Conservation (phyloP, 1,140 invertebrate genomes). For the Diorhabda sublineata region DNA sequence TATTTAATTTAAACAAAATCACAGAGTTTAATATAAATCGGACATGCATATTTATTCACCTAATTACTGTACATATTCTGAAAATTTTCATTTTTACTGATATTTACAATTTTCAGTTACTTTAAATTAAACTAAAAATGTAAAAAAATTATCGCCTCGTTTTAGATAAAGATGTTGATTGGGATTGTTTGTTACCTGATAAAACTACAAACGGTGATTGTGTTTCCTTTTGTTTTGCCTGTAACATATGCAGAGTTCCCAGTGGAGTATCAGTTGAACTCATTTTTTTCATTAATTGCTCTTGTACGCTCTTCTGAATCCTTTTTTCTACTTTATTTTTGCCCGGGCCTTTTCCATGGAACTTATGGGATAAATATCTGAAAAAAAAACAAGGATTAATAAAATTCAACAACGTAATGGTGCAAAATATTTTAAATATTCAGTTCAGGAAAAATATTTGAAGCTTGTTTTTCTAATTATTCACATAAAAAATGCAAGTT, state of each 20-base stretch:
- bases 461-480: too few relatives aligned
- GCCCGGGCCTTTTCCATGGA: slow-evolving; percentile 98
- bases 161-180: slow-evolving; percentile 43
- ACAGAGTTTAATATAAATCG: too few relatives aligned
- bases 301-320: slow-evolving; percentile 91
- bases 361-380: slow-evolving; percentile 89
- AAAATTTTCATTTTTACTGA: too few relatives aligned
- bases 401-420: too few relatives aligned
- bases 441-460: too few relatives aligned
- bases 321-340: slow-evolving; percentile 98
- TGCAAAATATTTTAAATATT: too few relatives aligned
- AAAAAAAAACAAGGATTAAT: not conserved
- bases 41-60: too few relatives aligned
- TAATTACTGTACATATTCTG: too few relatives aligned
- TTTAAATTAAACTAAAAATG: not conserved
- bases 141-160: slow-evolving; percentile 33
- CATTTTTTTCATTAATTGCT: slow-evolving; percentile 97
- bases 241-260: slow-evolving; percentile 87
- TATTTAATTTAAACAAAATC: too few relatives aligned
- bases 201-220: slow-evolving; percentile 93
- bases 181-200: slow-evolving; percentile 76
- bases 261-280: slow-evolving; percentile 97
- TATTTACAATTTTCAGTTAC: too few relatives aligned
- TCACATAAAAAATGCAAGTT: too few relatives aligned
- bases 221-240: slow-evolving; percentile 95